Evolutionary conservation across 2,797 vertebrate species (phyloP), one percentile per base, ranked within the genome.

Genomic region (Acipenser oxyrinchus): DNA sequence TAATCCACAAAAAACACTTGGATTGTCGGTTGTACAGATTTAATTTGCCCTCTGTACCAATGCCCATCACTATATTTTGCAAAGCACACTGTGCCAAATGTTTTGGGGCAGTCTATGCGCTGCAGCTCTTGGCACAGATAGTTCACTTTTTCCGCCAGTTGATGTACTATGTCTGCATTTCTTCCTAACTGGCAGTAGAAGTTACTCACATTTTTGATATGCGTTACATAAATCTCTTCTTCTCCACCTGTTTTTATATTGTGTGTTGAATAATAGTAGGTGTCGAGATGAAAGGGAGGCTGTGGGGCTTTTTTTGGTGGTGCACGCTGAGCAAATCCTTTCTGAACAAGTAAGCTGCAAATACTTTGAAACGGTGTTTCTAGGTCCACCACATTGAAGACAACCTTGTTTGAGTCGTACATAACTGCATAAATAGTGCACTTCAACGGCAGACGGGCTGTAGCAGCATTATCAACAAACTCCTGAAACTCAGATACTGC

Each of bases 1-100:
- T 93, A 98, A 82, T 99, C 97, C 74, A 98, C 95, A 88, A 98
- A 98, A 63, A 95, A 89, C 18, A 97, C 87, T 53, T 85, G 69
- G 11, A 79, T 72, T 0, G 72, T 81, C 7, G 90, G 85, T 0
- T 85, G 78, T 75, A 74, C 81, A 66, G 84, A 82, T 58, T 70
- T 83, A 68, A 95, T 83, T 62, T 91, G 75, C 48, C 88, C 95
- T 66, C 97, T 90, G 53, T 96, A 96, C 97, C 96, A 99, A 49
- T 87, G 79, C 49, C 86, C 84, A 73, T 99, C 93, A 0, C 78
- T 89, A 70, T 94, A 95, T 74, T 84, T 95, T 1, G 93, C 95
- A 77, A 99, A 93, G 75, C 93, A 99, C 77, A 95, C 70, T 1
- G 69, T 86, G 67, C 87, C 89, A 73, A 85, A 78, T 2, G 70